Percentiles rank a stretch among this genome's conserved stretches.
Evolutionary conservation across 1,140 invertebrate species (phyloP).

Genomic region (Brachionus angularis): DNA sequence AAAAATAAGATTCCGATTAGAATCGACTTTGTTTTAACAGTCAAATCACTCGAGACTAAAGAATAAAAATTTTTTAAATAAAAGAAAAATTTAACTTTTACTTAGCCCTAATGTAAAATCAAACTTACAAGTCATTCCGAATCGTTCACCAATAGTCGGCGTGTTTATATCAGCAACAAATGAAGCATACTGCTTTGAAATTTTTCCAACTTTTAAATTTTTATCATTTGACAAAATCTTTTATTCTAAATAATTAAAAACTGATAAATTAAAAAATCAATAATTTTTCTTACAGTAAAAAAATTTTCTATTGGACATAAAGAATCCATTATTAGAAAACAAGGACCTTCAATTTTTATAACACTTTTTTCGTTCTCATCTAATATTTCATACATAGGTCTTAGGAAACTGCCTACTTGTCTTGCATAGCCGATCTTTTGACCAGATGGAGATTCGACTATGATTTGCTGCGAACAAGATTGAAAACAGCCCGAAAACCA

Average conservation of each 20-base stretch:
- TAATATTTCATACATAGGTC: neutral
- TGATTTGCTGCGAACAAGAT: neutral
- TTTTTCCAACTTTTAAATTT: slow-evolving; percentile 15
- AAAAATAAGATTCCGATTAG: neutral
- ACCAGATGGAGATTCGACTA: slow-evolving; percentile 8
- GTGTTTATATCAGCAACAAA: slow-evolving; percentile 9
- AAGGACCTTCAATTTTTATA: neutral
- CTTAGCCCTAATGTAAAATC: too few species aligned
- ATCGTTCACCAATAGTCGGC: neutral
- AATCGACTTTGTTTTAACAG: slow-evolving; percentile 12
- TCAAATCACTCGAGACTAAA: neutral
- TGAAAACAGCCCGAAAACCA: slow-evolving; percentile 4
- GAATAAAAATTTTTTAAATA: neutral
- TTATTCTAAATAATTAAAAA: too few species aligned
- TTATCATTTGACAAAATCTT: slow-evolving; percentile 4
- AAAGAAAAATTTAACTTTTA: neutral
- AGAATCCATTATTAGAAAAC: neutral
- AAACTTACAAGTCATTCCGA: slow-evolving; percentile 13
- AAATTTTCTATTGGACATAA: slow-evolving; percentile 15
- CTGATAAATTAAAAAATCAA: too few species aligned
- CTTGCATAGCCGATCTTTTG: neutral
- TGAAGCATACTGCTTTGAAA: slow-evolving; percentile 19
- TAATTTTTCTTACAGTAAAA: too few species aligned
- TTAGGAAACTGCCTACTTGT: neutral
- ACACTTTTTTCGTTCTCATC: neutral